Base-by-base conservation (phyloP, 2,113 vertebrate genomes). In the Ceyx margarethae region DNA sequence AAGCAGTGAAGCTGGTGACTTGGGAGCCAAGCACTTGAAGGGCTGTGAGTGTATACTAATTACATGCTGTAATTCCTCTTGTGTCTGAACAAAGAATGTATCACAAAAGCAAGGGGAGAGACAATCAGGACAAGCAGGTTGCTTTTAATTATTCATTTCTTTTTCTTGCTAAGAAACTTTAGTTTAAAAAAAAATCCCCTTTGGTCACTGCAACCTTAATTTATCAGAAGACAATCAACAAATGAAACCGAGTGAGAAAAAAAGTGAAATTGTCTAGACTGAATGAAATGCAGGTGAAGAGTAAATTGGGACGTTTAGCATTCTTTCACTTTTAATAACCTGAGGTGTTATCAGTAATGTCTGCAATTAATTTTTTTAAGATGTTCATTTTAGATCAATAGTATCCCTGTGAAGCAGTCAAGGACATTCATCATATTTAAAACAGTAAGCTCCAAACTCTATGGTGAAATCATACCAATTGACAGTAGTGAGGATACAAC, bases 311-410 rank as follows among this genome's bases (percentile, higher is more conserved):
- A 89, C 64, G 64, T 91, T 93, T 79, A 92, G 28, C 40, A 67
- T 82, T 87, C 58, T 92, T 93, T 94, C 60, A 74, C 71, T 91
- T 96, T 95, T 82, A 95, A 85, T 89, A 91, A 91, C 46, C 71
- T 82, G 54, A 61, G 45, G 46, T 73, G 54, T 82, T 95, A 87
- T 73, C 14, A 19, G 73, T 87, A 69, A 71, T 23, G 68, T 56
- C 56, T 60, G 71, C 53, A 87, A 89, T 90, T 93, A 90, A 50
- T 93, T 92, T 91, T 77, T 92, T 62, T 33, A 75, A 87, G 56
- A 77, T 93, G 48, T 28, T 92, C 18, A 35, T 80, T 94, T 94
- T 77, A 93, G 74, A 80, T 82, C 84, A 35, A 14, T 73, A 67
- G 9, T 40, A 48, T 60, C 51, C 67, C n/a, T 56, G 45, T 42